Conservation (phyloP, 2,888 invertebrate species). For the Pseudeuparius sepicola region DNA sequence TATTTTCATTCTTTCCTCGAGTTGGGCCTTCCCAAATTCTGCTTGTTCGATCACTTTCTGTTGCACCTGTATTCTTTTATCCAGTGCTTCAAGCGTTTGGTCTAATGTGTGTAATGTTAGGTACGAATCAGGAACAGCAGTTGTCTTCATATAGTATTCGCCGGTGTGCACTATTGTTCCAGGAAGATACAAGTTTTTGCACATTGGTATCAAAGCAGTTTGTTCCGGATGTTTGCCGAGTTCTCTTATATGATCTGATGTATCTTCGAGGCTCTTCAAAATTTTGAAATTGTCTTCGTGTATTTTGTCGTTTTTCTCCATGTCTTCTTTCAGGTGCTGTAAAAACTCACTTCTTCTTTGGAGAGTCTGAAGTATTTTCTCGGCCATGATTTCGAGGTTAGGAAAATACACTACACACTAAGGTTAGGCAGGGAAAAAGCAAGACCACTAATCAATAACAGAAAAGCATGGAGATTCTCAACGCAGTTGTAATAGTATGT, state of each 20-base stretch:
- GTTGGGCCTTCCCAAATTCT: slow-evolving; percentile 25
- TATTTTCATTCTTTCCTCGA: slow-evolving; percentile 27
- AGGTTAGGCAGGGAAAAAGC: no score
- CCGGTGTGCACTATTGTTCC: slow-evolving; percentile 31
- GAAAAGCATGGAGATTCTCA: no score
- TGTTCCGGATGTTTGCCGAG: slow-evolving; percentile 28
- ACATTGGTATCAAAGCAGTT: slow-evolving; percentile 28
- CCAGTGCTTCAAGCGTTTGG: slow-evolving; percentile 25
- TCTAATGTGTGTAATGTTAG: slow-evolving; percentile 25
- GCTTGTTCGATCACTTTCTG: slow-evolving; percentile 23
- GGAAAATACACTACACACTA: no score
- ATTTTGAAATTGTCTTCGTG: slow-evolving; percentile 19
- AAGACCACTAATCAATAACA: no score
- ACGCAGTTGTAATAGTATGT: no score
- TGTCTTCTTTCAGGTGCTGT: slow-evolving; percentile 24
- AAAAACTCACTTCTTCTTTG: slow-evolving; percentile 25
- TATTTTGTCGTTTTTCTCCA: slow-evolving; percentile 21
- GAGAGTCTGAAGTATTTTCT: slow-evolving; percentile 18
- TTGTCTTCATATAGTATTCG: slow-evolving; percentile 27
- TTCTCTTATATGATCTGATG: slow-evolving; percentile 23
- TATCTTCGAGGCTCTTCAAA: slow-evolving; percentile 21
- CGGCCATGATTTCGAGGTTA: no score
- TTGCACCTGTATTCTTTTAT: slow-evolving; percentile 22
- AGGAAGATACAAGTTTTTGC: slow-evolving; percentile 33
- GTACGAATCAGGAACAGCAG: slow-evolving; percentile 27